Conservation (phyloP, 92 coral and sea anemone genomes). For the Phenganax marumi region DNA sequence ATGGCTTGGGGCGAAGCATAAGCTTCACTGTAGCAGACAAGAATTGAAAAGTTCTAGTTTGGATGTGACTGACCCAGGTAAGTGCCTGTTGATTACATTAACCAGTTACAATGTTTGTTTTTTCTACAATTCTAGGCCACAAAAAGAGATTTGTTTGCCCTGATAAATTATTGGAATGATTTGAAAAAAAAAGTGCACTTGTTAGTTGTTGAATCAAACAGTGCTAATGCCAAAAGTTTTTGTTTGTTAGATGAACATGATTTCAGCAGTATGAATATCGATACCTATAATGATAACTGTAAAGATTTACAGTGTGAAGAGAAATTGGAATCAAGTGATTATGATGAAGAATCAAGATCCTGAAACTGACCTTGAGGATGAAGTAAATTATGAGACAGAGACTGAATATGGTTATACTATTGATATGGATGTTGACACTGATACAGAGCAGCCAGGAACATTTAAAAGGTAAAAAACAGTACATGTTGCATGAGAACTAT, state of each 20-base stretch:
- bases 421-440: background rate
- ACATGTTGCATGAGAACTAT: background rate
- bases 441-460: background rate
- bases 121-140: background rate
- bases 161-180: background rate
- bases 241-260: background rate
- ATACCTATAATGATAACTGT: background rate
- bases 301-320: background rate
- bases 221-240: background rate
- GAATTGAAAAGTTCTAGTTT: constrained; percentile 8
- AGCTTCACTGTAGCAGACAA: background rate
- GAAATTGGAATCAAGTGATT: constrained; percentile 5
- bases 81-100: background rate
- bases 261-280: background rate
- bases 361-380: background rate
- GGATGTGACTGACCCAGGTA: background rate
- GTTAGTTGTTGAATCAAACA: background rate
- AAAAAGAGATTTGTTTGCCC: background rate
- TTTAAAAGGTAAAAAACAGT: background rate
- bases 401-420: background rate
- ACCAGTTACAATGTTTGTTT: background rate
- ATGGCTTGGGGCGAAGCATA: constrained; percentile 21
- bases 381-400: constrained; percentile 7
- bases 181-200: background rate
- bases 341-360: background rate